Base-by-base conservation (phyloP, 2,888 invertebrate genomes). In the Cactoblastis cactorum region DNA sequence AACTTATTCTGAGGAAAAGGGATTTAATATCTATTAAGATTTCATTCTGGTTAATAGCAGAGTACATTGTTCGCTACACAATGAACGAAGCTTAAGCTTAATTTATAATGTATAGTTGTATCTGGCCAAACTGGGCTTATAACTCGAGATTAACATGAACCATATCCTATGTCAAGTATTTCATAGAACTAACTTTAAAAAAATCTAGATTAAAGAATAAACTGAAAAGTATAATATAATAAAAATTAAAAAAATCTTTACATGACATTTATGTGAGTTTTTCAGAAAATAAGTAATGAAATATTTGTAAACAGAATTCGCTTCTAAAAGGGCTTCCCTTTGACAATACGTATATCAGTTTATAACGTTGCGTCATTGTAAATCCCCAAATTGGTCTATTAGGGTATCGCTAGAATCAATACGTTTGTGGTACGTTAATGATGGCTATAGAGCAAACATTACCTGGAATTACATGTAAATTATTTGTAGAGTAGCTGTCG, bases 371-470 rank as follows among this genome's bases (percentile, higher is more conserved):
- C 32, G 43, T 43, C 43, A 43, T 43, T 43, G 43, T 43, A 17
- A 28, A 43, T 17, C 24, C 43, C 43, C 43, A 43, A 43, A 43
- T 43, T 43, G 28, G 43, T 28, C 43, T 17, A 43, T 43, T 43
- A 43, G 28, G 12, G 43, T 15, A 5, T 15, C 14, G 3, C 9
- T 6, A 14, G 43, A 22, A 14, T 43, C 15, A 4, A 43, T 43
- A 43, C 28, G 14, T 14, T 12, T 28, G 28, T 28, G 28, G 15
- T 43, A 22, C 8, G 28, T 28, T 43, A 43, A 41, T 41, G 24
- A 41, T 3, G 41, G 41, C 41, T 41, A 14, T 41, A 14, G 24
- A 41, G 22, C 41, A 14, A n/a, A 14, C 22, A 15, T 43, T 43
- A 43, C 24, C 1, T 15, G 15, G 15, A 43, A 43, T 43, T 12